These are phyloP conservation scores for Reticulitermes lucifugus DNA, from an alignment of 2,888 invertebrate genomes.

Conservation along the genomic window DNA sequence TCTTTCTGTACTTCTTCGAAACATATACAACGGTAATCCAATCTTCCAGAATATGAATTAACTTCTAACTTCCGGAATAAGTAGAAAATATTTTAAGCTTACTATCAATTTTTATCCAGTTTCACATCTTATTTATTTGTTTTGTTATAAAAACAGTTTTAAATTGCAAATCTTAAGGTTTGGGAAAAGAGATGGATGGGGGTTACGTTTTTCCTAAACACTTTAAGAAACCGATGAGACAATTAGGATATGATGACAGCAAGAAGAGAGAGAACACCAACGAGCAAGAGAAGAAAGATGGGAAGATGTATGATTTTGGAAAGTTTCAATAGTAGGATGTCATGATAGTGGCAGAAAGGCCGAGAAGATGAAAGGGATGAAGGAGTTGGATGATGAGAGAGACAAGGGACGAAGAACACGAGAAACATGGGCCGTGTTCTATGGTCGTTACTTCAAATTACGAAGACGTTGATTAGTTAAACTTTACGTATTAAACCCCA, in stretches of 20 bases:
- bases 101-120: background rate
- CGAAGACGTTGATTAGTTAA: conserved; percentile 45
- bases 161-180: background rate
- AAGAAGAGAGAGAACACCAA: background rate
- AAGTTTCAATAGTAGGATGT: conserved; percentile 14
- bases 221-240: conserved; percentile 32
- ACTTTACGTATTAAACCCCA: conserved; percentile 25
- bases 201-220: background rate
- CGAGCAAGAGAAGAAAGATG: background rate
- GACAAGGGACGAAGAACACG: background rate
- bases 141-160: background rate
- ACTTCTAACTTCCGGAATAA: background rate
- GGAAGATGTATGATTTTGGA: background rate
- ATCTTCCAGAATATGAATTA: background rate
- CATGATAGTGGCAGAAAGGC: background rate
- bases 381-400: conserved; percentile 19
- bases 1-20: no score
- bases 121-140: background rate
- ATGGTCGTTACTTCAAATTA: conserved; percentile 39
- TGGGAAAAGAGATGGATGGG: background rate
- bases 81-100: conserved; percentile 7
- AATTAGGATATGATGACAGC: background rate
- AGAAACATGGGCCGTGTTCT: background rate
- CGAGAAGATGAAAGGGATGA: background rate
- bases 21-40: background rate